These are phyloP conservation scores for Leptodactylus fallax DNA, from an alignment of 2,797 vertebrate genomes.

Conservation along the genomic window DNA sequence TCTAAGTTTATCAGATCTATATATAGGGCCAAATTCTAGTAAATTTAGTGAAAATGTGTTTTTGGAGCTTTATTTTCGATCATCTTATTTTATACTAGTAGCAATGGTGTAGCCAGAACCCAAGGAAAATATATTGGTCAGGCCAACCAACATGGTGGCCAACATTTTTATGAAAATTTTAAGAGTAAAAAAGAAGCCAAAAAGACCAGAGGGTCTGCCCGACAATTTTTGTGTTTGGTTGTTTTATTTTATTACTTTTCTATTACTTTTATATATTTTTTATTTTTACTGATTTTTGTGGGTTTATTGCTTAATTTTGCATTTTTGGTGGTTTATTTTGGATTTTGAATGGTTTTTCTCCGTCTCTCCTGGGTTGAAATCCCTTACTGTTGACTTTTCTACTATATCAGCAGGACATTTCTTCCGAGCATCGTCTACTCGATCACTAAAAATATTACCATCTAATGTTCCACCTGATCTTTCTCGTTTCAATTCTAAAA, in stretches of 20 bases:
- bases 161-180: background rate
- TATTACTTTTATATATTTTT: background rate
- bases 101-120: background rate
- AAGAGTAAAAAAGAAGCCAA: no score
- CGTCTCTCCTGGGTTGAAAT: background rate
- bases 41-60: background rate
- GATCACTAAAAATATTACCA: background rate
- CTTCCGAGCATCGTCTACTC: background rate
- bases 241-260: background rate
- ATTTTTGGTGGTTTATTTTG: background rate
- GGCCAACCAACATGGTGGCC: background rate
- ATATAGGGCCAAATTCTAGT: background rate
- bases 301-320: background rate
- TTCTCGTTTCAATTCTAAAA: background rate
- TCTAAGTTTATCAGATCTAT: background rate
- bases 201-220: background rate
- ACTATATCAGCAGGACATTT: conserved; percentile 5
- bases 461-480: conserved; percentile 21
- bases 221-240: no score
- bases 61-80: no score
- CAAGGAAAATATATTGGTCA: background rate
- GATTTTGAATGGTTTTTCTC: background rate
- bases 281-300: no score
- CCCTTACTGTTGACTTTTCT: conserved; percentile 9
- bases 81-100: no score